phyloP scores from a whole-genome alignment of 1,140 invertebrate species.

The Drosophila grimshawi region DNA sequence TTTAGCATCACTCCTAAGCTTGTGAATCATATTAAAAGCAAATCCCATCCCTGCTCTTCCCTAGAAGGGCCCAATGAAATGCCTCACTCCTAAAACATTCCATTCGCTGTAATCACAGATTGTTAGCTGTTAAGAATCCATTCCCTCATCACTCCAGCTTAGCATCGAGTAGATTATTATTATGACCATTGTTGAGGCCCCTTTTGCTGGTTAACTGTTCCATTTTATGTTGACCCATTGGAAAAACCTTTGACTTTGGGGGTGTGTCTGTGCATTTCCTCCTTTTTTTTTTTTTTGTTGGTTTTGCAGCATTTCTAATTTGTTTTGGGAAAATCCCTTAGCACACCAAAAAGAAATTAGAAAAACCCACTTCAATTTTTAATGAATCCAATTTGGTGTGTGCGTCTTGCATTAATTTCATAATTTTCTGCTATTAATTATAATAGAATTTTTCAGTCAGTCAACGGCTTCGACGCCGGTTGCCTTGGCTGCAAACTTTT shows the following conservation, averaged over 20 bases:
- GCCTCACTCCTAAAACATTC: slow-evolving; percentile 1
- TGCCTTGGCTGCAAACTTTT: slow-evolving; percentile 75
- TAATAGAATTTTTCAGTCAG: slow-evolving; percentile 82
- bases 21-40: no score
- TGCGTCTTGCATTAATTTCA: slow-evolving; percentile 79
- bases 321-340: slow-evolving; percentile 63
- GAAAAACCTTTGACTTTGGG: slow-evolving; percentile 10
- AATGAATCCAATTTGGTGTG: slow-evolving; percentile 77
- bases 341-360: neutral
- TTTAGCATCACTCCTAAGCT: no score
- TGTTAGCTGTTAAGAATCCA: slow-evolving; percentile 21
- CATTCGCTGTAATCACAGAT: slow-evolving; percentile 20
- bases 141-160: slow-evolving; percentile 13
- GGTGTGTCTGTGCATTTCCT: neutral
- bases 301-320: slow-evolving; percentile 45
- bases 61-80: no score
- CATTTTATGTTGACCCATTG: slow-evolving; percentile 3
- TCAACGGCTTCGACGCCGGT: slow-evolving; percentile 60
- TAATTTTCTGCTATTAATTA: slow-evolving; percentile 82
- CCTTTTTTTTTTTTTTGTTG: neutral
- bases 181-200: slow-evolving; percentile 24
- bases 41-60: no score
- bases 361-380: slow-evolving; percentile 79
- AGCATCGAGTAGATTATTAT: slow-evolving; percentile 19
- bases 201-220: neutral